Evolutionary conservation across 2,888 invertebrate species (phyloP).

Genomic region (Phrixothrix hirtus): DNA sequence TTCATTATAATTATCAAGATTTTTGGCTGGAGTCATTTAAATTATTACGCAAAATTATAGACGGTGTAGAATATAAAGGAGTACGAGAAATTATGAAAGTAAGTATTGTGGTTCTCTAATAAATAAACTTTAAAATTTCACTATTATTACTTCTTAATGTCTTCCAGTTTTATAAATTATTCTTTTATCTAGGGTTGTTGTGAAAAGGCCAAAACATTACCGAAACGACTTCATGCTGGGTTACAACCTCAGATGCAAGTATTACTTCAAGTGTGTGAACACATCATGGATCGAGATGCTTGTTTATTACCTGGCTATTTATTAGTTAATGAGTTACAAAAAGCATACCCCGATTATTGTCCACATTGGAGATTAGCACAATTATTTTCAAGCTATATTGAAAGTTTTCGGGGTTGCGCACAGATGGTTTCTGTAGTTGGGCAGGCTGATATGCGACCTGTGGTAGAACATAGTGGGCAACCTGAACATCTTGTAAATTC

Average conservation of each 20-base stretch:
- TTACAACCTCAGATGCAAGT: conserved; percentile 81
- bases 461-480: conserved; percentile 91
- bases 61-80: conserved; percentile 94
- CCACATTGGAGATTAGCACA: conserved; percentile 93
- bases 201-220: conserved; percentile 85
- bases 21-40: conserved; percentile 91
- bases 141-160: no score
- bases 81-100: conserved; percentile 91
- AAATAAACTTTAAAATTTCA: no score
- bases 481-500: conserved; percentile 88
- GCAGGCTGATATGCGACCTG: conserved; percentile 87
- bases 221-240: conserved; percentile 76
- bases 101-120: conserved; percentile 30
- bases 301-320: conserved; percentile 93
- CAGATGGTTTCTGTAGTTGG: conserved; percentile 96
- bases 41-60: conserved; percentile 81
- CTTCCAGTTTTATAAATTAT: no score
- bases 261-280: conserved; percentile 78
- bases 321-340: conserved; percentile 92
- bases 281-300: conserved; percentile 90
- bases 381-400: conserved; percentile 84
- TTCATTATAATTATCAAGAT: conserved; percentile 78
- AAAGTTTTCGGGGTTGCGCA: conserved; percentile 89
- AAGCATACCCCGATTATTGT: conserved; percentile 81
- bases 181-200: conserved; percentile 87